Evolutionary conservation across 2,888 invertebrate species (phyloP).

Genomic region (Lepidocyrtoides sp.): DNA sequence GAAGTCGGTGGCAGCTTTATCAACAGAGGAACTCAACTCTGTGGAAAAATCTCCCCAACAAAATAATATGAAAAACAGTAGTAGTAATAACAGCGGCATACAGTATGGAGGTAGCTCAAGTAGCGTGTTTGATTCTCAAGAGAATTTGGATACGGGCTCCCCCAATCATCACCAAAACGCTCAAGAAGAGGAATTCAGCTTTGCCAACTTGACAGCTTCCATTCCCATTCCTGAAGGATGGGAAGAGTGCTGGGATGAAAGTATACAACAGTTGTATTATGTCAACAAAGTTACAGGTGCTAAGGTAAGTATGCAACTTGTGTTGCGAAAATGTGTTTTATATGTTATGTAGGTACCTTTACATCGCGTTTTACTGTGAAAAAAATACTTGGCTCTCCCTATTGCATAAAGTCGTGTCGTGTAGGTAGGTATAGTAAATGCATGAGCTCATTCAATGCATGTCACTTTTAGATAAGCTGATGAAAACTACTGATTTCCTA

Average conservation of each 20-base stretch:
- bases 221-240: constrained; percentile 87
- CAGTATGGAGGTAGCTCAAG: constrained; percentile 58
- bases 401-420: no score
- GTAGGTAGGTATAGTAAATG: no score
- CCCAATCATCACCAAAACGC: constrained; percentile 52
- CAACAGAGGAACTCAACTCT: constrained; percentile 65
- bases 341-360: no score
- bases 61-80: constrained; percentile 51
- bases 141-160: constrained; percentile 71
- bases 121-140: constrained; percentile 77
- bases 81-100: constrained; percentile 53
- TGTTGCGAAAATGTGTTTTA: background rate
- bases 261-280: constrained; percentile 87
- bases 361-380: no score
- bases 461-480: background rate
- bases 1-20: constrained; percentile 64
- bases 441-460: background rate
- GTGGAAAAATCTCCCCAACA: constrained; percentile 54
- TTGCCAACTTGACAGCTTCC: constrained; percentile 71
- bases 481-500: constrained; percentile 40
- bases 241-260: constrained; percentile 87
- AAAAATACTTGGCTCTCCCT: no score
- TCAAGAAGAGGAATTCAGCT: constrained; percentile 66
- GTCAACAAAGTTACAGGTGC: constrained; percentile 87
- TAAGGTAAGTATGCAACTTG: constrained; percentile 86